Base-by-base conservation (phyloP, 1,140 invertebrate species). In the Pseudomyrmex pallidus region DNA sequence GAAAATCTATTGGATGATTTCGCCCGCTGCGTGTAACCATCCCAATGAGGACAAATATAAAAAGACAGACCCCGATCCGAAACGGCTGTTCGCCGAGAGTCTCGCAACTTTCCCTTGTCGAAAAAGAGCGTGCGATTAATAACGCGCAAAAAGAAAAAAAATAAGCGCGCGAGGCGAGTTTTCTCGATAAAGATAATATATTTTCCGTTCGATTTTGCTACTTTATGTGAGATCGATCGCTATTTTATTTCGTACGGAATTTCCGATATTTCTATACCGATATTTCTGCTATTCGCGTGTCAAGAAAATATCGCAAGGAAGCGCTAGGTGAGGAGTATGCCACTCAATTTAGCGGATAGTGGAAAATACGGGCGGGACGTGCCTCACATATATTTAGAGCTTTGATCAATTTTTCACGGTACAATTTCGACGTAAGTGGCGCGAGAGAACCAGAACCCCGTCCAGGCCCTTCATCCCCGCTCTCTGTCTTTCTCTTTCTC, bases 1-100 rank as follows among this genome's bases (percentile, higher is more conserved):
- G 64, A 85, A 85, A 80, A 91, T 90, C 90, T 87, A 74, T 74
- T 35, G 80, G 85, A 87, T 90, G 89, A 90, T 85, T 86, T 89
- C 74, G 73, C 84, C 87, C 74, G 87, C 87, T 88, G 87, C 73
- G 25, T 25, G 25, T 25, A 25, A 0, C 25, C 25, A 25, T 25
- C 3, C 3, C 25, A 25, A 25, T 25, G 3, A 25, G 25, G 25
- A 25, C 25, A 25, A 25, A 0, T 25, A 25, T 25, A 25, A 25
- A 25, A 25, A 4, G 25, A 25, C 85, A 46, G 68, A 63, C 50
- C 10, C 50, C 10, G 61, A 52, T 35, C 52, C 72, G 85, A 85
- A 85, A 88, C 76, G 87, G 46, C 67, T 67, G 73, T 56, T 82
- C 76, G 77, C 35, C 70, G 77, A 72, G 70, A 57, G 62, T 83